Percentiles rank a stretch among this genome's conserved stretches.
Evolutionary conservation across 2,888 invertebrate species (phyloP).

Genomic region (Amiota communis): DNA sequence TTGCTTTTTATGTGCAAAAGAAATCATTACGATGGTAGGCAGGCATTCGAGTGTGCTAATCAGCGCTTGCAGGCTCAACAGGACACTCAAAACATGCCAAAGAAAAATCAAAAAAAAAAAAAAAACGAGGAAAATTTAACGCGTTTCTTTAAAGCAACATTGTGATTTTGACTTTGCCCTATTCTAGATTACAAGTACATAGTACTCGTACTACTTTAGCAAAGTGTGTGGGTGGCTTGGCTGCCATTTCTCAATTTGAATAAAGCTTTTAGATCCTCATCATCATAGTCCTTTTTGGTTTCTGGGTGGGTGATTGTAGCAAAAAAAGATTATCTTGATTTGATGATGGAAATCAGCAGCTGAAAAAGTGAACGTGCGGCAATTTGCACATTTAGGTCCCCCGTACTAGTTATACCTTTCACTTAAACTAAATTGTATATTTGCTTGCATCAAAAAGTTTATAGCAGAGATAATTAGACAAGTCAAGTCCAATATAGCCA

Average conservation of each 20-base stretch:
- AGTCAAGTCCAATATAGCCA: too few relatives aligned
- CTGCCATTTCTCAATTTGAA: constrained; percentile 52
- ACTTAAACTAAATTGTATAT: too few relatives aligned
- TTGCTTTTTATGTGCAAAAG: background rate
- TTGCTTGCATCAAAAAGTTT: too few relatives aligned
- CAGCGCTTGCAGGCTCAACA: constrained; percentile 57
- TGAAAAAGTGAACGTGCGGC: constrained; percentile 69
- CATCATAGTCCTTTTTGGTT: constrained; percentile 53
- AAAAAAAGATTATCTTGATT: constrained; percentile 67
- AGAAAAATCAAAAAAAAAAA: too few relatives aligned
- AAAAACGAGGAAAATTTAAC: too few relatives aligned
- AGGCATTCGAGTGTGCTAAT: constrained; percentile 68
- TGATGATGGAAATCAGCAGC: constrained; percentile 57
- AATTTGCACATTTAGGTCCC: constrained; percentile 61
- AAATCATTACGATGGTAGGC: constrained; percentile 40
- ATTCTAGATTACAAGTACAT: too few relatives aligned
- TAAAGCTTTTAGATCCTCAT: constrained; percentile 39
- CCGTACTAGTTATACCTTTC: too few relatives aligned
- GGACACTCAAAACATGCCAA: constrained; percentile 8
- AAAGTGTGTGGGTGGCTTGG: background rate
- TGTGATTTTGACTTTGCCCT: background rate
- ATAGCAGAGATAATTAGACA: too few relatives aligned
- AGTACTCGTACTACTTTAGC: background rate
- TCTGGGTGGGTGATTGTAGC: constrained; percentile 14
- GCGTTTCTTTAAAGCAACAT: background rate